These are phyloP conservation scores for Cydia pomonella DNA, from an alignment of 1,140 invertebrate genomes.

Conservation along the genomic window DNA sequence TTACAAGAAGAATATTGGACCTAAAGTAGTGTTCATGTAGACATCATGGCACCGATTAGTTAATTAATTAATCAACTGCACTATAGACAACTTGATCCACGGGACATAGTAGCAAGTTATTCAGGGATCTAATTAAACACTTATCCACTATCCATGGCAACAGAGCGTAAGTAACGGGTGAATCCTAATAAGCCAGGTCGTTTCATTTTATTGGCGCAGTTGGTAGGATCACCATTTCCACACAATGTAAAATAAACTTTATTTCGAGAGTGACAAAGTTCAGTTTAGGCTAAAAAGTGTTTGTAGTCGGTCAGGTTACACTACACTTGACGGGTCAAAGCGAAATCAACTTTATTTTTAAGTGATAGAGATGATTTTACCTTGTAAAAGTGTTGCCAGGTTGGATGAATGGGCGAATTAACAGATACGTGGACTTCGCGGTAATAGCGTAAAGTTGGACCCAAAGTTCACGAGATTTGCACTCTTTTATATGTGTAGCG, in stretches of 20 bases:
- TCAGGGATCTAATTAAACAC: conserved; percentile 9
- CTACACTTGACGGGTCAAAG: no score
- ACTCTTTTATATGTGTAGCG: neutral
- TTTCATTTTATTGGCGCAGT: neutral
- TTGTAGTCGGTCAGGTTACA: no score
- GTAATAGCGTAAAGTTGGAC: neutral
- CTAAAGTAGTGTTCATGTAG: neutral
- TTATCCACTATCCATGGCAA: neutral
- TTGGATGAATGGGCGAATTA: neutral
- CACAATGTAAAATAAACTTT: no score
- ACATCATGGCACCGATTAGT: neutral
- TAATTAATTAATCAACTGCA: neutral
- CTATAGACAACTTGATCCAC: neutral
- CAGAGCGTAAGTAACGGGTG: neutral
- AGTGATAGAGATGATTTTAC: neutral
- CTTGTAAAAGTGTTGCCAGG: neutral
- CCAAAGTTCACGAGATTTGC: neutral
- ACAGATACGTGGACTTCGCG: neutral
- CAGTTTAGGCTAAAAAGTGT: no score
- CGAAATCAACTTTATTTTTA: neutral
- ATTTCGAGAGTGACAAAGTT: no score
- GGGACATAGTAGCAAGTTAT: neutral
- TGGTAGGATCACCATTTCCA: neutral
- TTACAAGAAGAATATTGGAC: neutral
- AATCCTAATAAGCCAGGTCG: neutral